Evolutionary conservation across 2,888 invertebrate species (phyloP).

Genomic region (Endomychus coccineus): DNA sequence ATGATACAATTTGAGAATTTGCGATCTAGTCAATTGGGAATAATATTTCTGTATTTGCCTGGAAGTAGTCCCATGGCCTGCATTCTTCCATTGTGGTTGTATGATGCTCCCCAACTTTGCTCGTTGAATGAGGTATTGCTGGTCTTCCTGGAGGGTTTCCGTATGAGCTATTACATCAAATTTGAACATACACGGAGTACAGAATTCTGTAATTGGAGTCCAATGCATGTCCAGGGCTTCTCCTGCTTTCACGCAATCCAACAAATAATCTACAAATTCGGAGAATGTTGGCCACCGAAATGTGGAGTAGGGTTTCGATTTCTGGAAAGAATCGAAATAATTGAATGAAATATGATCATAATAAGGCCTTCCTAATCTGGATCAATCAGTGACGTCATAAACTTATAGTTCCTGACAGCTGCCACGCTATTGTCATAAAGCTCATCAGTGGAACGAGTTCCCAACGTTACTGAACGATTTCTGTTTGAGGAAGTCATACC

Average conservation of each 20-base stretch:
- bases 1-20: conserved; percentile 69
- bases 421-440: too few species aligned
- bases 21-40: conserved; percentile 63
- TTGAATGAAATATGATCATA: too few species aligned
- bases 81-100: conserved; percentile 77
- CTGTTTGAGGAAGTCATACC: too few species aligned
- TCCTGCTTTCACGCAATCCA: conserved; percentile 60
- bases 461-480: too few species aligned
- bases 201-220: conserved; percentile 77
- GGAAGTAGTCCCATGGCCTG: conserved; percentile 68
- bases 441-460: too few species aligned
- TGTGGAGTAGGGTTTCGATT: conserved; percentile 30
- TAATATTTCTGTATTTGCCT: conserved; percentile 69
- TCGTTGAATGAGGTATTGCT: conserved; percentile 71
- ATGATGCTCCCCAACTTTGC: conserved; percentile 67
- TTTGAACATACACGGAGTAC: conserved; percentile 77
- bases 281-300: conserved; percentile 65
- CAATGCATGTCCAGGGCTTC: conserved; percentile 76
- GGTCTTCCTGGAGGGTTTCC: conserved; percentile 78
- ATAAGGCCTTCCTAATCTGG: too few species aligned
- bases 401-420: too few species aligned
- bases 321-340: too few species aligned
- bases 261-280: conserved; percentile 71
- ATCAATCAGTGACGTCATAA: too few species aligned
- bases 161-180: conserved; percentile 77